Conservation (phyloP, 37 sponge, comb jelly and placozoan genomes). For the Tethya wilhelma region DNA sequence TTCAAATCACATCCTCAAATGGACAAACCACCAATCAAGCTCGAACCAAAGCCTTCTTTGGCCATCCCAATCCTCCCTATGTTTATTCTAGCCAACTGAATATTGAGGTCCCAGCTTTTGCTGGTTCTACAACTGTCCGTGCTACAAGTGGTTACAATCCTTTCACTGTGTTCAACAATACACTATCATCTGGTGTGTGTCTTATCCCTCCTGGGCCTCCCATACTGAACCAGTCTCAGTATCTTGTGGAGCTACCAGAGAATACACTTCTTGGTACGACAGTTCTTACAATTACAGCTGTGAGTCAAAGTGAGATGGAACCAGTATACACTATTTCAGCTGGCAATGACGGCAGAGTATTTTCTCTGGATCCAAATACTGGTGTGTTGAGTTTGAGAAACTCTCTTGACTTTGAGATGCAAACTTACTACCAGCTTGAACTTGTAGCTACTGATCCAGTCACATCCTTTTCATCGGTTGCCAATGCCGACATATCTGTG, state of each 20-base stretch:
- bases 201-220: slow-evolving; percentile 28
- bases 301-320: slow-evolving; percentile 13
- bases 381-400: slow-evolving; percentile 11
- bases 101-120: slow-evolving; percentile 13
- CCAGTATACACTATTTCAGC: slow-evolving; percentile 4
- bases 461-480: neutral
- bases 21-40: slow-evolving; percentile 17
- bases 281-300: slow-evolving; percentile 33
- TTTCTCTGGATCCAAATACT: neutral
- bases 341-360: slow-evolving; percentile 1
- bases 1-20: slow-evolving; percentile 42
- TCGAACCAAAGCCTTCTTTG: slow-evolving; percentile 60
- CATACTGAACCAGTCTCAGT: slow-evolving; percentile 5
- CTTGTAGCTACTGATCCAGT: slow-evolving; percentile 47
- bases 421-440: slow-evolving; percentile 13
- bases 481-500: slow-evolving; percentile 30
- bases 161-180: slow-evolving; percentile 37
- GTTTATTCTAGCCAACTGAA: slow-evolving; percentile 37
- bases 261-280: slow-evolving; percentile 24
- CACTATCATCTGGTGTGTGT: slow-evolving; percentile 33
- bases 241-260: slow-evolving; percentile 19
- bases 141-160: slow-evolving; percentile 67
- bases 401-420: slow-evolving; percentile 46
- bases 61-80: slow-evolving; percentile 52
- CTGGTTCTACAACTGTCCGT: slow-evolving; percentile 1